Evolutionary conservation across 2,113 vertebrate genomes (phyloP).

Genomic region (Leucoraja erinaceus): DNA sequence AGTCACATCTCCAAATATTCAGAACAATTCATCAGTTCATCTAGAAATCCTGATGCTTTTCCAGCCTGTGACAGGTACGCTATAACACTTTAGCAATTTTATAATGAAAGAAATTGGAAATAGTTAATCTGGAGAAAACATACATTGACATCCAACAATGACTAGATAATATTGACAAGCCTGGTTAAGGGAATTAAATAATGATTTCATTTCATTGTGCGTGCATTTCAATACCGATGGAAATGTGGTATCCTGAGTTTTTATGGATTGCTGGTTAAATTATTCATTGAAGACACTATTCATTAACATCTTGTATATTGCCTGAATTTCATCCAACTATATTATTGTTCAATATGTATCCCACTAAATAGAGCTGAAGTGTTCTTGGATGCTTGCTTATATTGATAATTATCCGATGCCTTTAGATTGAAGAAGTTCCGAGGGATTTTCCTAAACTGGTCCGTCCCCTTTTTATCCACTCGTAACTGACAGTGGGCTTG

Average conservation of each 20-base stretch:
- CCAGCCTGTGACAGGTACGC: constrained; percentile 56
- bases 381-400: too few species aligned
- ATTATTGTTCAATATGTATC: too few species aligned
- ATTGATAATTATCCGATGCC: too few species aligned
- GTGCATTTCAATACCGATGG: neutral
- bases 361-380: too few species aligned
- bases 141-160: neutral
- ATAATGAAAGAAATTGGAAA: neutral
- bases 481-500: neutral
- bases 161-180: neutral
- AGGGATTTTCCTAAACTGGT: neutral
- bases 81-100: neutral
- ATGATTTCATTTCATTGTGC: neutral
- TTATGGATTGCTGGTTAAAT: neutral
- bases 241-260: neutral
- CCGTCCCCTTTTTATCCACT: neutral
- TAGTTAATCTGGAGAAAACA: neutral
- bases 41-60: constrained; percentile 49
- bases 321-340: too few species aligned
- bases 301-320: neutral
- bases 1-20: constrained; percentile 53
- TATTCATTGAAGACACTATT: neutral
- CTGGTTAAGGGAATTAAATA: neutral
- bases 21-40: constrained; percentile 53
- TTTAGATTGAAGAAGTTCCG: neutral